These are phyloP conservation scores for Gallinago paraguaiae DNA, from an alignment of 2,113 vertebrate species.

Conservation along the genomic window DNA sequence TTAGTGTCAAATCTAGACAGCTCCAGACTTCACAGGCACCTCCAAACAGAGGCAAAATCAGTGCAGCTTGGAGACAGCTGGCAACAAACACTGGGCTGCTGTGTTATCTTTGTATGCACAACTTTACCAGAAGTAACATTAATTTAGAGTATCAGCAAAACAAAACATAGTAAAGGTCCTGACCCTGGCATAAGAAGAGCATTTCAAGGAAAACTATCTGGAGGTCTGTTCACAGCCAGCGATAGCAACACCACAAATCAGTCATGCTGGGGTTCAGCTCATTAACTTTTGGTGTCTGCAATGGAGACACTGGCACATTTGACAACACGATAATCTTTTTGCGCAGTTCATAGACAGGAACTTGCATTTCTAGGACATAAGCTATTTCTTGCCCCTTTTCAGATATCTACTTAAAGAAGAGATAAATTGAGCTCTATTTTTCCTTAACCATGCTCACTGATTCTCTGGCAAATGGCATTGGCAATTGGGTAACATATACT, in stretches of 20 bases:
- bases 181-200: background rate
- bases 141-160: background rate
- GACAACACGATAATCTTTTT: background rate
- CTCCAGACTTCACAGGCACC: background rate
- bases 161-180: background rate
- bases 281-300: background rate
- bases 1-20: background rate
- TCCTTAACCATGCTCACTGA: background rate
- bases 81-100: background rate
- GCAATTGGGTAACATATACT: background rate
- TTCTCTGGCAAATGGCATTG: background rate
- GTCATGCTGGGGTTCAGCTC: background rate
- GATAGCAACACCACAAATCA: background rate
- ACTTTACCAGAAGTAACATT: background rate
- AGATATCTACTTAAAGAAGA: background rate
- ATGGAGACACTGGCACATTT: rapidly evolving
- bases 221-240: background rate
- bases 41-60: background rate
- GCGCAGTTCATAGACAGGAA: background rate
- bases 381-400: background rate
- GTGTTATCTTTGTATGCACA: background rate
- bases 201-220: background rate
- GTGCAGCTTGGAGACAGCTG: background rate
- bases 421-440: background rate
- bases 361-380: background rate